Evolutionary conservation across 2,113 vertebrate species (phyloP), one percentile per base, ranked within the genome.

Genomic region (Sebastes schlegelii): DNA sequence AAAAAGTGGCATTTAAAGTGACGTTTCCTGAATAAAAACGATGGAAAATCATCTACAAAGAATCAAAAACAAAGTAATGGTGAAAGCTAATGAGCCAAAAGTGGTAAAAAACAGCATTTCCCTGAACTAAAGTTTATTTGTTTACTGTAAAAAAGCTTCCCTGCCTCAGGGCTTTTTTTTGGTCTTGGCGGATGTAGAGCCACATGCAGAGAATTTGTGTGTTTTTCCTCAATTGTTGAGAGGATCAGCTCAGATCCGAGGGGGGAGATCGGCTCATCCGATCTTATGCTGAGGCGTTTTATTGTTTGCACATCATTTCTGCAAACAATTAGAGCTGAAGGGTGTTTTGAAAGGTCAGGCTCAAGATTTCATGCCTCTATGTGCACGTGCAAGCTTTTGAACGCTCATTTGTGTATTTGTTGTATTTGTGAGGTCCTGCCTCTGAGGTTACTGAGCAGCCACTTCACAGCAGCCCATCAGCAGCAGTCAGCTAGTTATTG

Each of bases 261-360:
- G 40, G 34, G 63, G 55, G 51, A 42, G 62, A 81, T 57, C 34
- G 8, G 43, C 74, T 71, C 60, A 64, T 85, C 46, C 61, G 65
- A 23, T 76, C 21, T 34, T 49, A 55, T 5, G 2, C 46, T 55
- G 82, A 54, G 40, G 54, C 17, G 1, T 87, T 76, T 68, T 74
- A 72, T 86, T 91, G 55, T 86, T 83, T 72, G 65, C 72, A 80
- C 71, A 83, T 89, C 46, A 42, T 83, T 51, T 75, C 79, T 85
- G 77, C 79, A 69, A 79, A 70, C 62, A 90, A 88, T 88, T 87
- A 82, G 60, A 79, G 77, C 26, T 51, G 46, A 12, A 57, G 42
- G 64, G 82, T 82, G 70, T 64, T 57, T 49, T 46, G 48, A 66
- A 84, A 82, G 79, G 63, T 81, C 72, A 75, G 49, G 17, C n/a